Base-by-base conservation (phyloP, 2,888 invertebrate genomes). In the Monopis laevigella region DNA sequence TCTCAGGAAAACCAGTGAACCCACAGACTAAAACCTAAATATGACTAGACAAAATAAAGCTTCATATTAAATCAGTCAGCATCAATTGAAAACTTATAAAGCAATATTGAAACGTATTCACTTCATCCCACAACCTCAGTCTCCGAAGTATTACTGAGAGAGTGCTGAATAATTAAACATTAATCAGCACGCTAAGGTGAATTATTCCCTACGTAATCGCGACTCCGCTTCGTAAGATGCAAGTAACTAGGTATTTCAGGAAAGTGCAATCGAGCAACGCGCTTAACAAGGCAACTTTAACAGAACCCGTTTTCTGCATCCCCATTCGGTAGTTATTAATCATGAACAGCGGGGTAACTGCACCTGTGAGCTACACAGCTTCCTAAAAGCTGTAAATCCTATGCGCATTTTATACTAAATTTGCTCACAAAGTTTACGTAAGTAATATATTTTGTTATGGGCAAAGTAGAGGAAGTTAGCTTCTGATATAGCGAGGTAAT, bases 271-370 rank as follows among this genome's bases (percentile, higher is more conserved):
- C 36, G 36, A 18, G 19, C 36, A 18, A 3, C 10, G 21, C n/a
- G 36, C 40, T 40, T 29, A 40, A 40, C 40, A 40, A 28, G 40
- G 17, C 18, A 40, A 40, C 29, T 40, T 40, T 36, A 36, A 17
- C 17, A 32, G 17, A 32, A 32, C 32, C 39, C 36, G 27, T 16
- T 16, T 17, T 26, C 39, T 27, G 39, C 27, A 27, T 40, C 40
- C 40, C 29, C 13, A 28, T 40, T 29, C 30, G 12, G 19, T 29
- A 28, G 40, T 29, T 28, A 40, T 40, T 40, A 40, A 40, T 29
- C 40, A 40, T 40, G 40, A 27, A 40, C 40, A 18, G 18, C 28
- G 16, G 12, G 17, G 17, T 40, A 18, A 29, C 28, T 29, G 40
- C 40, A 40, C 40, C 40, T 40, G 40, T 29, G 36, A 36, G 29